Base-by-base conservation (phyloP, 1,140 invertebrate genomes). In the Hylyphantes graminicola region DNA sequence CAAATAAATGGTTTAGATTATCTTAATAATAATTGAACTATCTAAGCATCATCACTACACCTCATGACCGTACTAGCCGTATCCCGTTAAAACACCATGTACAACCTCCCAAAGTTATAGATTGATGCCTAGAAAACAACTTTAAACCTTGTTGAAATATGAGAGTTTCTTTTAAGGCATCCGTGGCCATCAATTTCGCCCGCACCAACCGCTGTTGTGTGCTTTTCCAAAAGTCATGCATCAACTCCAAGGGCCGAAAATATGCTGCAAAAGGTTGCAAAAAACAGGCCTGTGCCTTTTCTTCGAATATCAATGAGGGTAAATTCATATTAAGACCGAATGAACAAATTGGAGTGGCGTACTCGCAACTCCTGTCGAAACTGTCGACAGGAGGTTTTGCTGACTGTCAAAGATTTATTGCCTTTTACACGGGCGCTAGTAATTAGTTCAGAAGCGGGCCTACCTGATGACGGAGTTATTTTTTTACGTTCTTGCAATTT, bases 271-370 rank as follows among this genome's bases (percentile, higher is more conserved):
- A 13, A 51, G 61, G 65, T 55, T 11, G 10, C 65, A 78, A 78
- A 70, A 70, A 65, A 65, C 57, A 0, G 12, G 59, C 53, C 59
- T 12, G 77, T 61, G 21, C 77, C 57, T 61, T 80, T 80, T 80
- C 77, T 80, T 80, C 57, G 80, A 83, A 83, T 83, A 83, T 83
- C 80, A 83, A 83, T 83, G 80, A 83, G 72, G 70, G 80, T 74
- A 74, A 83, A 83, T 83, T 83, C 80, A 83, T 83, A 75, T 83
- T 83, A 83, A 83, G 80, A 83, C 80, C 75, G 80, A 74, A 83
- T 83, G 80, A 83, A 73, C 70, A 72, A 70, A 74, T 83, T 83
- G 72, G 80, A 83, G 80, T 65, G 59, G 80, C 55, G 51, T 74
- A 55, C 79, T 63, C 57, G 35, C 54, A 81, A 82, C 67, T 74